phyloP scores from a whole-genome alignment of 2,888 invertebrate genomes.

The Rhingia rostrata region DNA sequence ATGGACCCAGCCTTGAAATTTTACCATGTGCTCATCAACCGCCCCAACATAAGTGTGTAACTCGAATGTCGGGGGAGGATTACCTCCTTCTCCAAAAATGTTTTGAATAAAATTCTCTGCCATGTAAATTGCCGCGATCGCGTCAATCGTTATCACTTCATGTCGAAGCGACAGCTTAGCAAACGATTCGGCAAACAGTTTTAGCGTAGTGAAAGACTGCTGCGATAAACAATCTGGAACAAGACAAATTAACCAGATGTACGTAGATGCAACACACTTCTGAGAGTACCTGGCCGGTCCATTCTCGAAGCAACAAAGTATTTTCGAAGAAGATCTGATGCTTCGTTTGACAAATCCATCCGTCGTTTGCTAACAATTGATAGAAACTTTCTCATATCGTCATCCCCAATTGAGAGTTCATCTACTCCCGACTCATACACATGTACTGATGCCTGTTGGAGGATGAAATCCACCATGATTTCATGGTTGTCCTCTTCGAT shows the following conservation, averaged over 20 bases:
- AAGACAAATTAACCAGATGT: conserved; percentile 2
- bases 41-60: conserved; percentile 77
- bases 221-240: conserved; percentile 79
- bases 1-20: conserved; percentile 79
- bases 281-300: conserved; percentile 80
- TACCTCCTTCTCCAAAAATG: conserved; percentile 77
- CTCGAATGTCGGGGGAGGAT: conserved; percentile 78
- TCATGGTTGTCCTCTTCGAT: conserved; percentile 78
- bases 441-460: conserved; percentile 76
- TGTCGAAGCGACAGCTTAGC: conserved; percentile 80
- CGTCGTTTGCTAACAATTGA: conserved; percentile 77
- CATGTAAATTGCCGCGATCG: conserved; percentile 79
- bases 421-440: conserved; percentile 75
- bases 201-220: conserved; percentile 79
- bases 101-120: conserved; percentile 79
- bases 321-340: conserved; percentile 81
- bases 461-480: conserved; percentile 78
- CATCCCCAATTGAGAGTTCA: conserved; percentile 77
- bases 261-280: not conserved
- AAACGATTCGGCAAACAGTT: conserved; percentile 81
- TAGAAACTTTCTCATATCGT: conserved; percentile 79
- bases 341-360: conserved; percentile 77
- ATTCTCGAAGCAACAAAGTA: conserved; percentile 83
- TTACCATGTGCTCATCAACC: conserved; percentile 79
- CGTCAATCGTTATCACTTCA: conserved; percentile 79